Conservation (phyloP, 2,888 invertebrate genomes). For the Cyclophora albipunctata region DNA sequence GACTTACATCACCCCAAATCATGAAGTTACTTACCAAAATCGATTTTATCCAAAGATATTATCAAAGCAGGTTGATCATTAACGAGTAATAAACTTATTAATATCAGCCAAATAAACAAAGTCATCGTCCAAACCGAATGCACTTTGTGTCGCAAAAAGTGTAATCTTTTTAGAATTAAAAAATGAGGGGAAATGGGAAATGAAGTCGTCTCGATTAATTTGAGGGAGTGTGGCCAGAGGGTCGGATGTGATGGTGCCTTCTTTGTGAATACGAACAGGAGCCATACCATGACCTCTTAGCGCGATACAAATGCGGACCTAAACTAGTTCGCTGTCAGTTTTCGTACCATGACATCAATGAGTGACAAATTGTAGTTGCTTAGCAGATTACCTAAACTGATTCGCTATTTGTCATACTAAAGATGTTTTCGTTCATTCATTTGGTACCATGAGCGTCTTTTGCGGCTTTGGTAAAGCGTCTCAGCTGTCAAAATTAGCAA, state of each 20-base stretch:
- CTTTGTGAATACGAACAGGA: background rate
- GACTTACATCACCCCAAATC: background rate
- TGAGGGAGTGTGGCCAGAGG: constrained; percentile 8
- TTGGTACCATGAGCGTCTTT: too few relatives aligned
- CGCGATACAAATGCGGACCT: too few relatives aligned
- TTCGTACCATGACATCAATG: too few relatives aligned
- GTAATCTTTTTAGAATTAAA: constrained; percentile 46
- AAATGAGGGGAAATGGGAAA: constrained; percentile 26
- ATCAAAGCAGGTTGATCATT: background rate
- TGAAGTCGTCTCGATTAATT: constrained; percentile 41
- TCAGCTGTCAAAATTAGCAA: too few relatives aligned
- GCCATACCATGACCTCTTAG: too few relatives aligned
- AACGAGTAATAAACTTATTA: background rate
- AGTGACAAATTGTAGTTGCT: too few relatives aligned
- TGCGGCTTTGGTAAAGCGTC: too few relatives aligned
- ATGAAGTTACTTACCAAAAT: background rate
- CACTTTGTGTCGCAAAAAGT: constrained; percentile 27
- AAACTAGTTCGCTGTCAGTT: too few relatives aligned
- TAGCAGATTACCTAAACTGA: too few relatives aligned
- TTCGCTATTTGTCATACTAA: too few relatives aligned
- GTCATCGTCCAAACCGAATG: constrained; percentile 16
- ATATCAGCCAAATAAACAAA: constrained; percentile 1
- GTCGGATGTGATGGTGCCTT: background rate
- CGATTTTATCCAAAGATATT: constrained; percentile 2
- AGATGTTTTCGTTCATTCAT: too few relatives aligned